These are phyloP conservation scores for Panzeria rudis DNA, from an alignment of 2,888 invertebrate species.

Conservation along the genomic window DNA sequence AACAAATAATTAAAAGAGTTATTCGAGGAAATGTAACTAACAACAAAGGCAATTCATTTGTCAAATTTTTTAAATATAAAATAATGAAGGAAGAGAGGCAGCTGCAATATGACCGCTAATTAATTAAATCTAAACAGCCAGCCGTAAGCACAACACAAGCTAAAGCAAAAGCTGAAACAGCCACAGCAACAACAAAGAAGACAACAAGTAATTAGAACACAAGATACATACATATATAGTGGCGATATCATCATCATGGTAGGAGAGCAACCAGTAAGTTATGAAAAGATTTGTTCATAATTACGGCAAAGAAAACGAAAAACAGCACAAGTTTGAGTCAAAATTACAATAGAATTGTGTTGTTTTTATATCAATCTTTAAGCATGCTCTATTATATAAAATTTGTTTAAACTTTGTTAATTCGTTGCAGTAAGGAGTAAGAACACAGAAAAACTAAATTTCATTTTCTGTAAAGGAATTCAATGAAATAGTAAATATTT, in stretches of 20 bases:
- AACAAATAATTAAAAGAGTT: neutral
- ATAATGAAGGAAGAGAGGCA: conserved; percentile 15
- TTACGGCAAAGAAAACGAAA: neutral
- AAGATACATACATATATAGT: neutral
- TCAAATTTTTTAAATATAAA: conserved; percentile 58
- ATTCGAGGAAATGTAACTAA: conserved; percentile 19
- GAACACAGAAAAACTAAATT: no score
- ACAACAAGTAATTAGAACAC: neutral
- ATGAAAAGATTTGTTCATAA: conserved; percentile 39
- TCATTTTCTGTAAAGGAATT: no score
- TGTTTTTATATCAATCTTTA: neutral
- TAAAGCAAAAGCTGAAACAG: conserved; percentile 5
- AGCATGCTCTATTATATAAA: neutral
- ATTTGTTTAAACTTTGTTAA: neutral
- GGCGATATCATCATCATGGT: neutral
- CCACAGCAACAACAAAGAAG: neutral
- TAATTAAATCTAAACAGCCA: conserved; percentile 68
- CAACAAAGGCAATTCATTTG: conserved; percentile 57
- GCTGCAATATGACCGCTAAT: conserved; percentile 57
- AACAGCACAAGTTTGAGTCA: conserved; percentile 2
- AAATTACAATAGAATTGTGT: neutral
- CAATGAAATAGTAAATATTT: no score
- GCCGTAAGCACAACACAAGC: conserved; percentile 51
- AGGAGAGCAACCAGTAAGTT: conserved; percentile 9
- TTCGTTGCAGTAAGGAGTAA: neutral